Conservation (phyloP, 2,888 invertebrate species). For the Cantharis lateralis region DNA sequence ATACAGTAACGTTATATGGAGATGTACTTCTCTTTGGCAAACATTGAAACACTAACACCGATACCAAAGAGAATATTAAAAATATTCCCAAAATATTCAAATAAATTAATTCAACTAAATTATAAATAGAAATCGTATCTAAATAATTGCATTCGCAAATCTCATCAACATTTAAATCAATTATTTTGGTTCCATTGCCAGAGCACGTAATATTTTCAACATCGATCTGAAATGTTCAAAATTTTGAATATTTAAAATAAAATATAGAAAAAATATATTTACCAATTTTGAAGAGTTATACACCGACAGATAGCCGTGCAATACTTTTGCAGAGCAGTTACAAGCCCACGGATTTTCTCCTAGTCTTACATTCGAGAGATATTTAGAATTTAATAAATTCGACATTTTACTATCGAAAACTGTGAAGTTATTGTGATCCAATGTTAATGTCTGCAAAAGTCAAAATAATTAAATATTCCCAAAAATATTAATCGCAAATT, state of each 20-base stretch:
- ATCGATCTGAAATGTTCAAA: neutral
- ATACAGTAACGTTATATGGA: too few relatives aligned
- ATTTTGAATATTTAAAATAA: neutral
- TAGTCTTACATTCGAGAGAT: conserved; percentile 39
- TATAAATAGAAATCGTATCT: neutral
- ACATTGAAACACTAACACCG: too few relatives aligned
- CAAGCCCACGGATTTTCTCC: neutral
- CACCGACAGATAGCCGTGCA: neutral
- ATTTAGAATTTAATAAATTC: conserved; percentile 48
- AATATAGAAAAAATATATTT: neutral
- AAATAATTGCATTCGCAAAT: neutral
- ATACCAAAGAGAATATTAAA: too few relatives aligned
- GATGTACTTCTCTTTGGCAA: too few relatives aligned
- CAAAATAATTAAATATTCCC: neutral
- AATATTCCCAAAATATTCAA: too few relatives aligned
- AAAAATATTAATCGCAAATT: neutral
- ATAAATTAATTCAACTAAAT: too few relatives aligned
- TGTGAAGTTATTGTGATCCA: conserved; percentile 63
- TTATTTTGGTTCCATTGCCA: neutral
- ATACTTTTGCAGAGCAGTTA: neutral
- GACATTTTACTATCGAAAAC: conserved; percentile 55
- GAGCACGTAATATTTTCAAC: neutral
- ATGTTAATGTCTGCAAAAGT: conserved; percentile 52
- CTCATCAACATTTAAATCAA: neutral
- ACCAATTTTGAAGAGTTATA: neutral